phyloP scores from a whole-genome alignment of 2,797 vertebrate genomes.

The Hapalemur alaotrensis region DNA sequence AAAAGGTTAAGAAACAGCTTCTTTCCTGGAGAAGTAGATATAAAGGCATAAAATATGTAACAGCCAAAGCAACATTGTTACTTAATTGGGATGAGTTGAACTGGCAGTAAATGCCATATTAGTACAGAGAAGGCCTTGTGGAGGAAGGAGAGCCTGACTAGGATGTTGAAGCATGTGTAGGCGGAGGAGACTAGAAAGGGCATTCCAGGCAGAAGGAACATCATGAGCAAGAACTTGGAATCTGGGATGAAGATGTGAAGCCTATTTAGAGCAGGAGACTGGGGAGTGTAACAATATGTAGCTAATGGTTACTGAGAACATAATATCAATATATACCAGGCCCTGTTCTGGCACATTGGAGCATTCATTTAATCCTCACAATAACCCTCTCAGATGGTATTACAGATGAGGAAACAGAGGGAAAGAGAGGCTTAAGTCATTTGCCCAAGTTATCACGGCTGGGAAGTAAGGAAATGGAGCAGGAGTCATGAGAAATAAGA shows the following conservation, averaged over 20 bases:
- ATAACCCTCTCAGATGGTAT: not conserved
- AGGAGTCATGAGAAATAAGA: not conserved
- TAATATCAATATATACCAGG: not conserved
- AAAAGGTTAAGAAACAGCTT: not conserved
- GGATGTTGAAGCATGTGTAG: not conserved
- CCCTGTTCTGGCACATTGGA: not conserved
- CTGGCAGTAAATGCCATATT: not conserved
- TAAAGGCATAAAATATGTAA: not conserved
- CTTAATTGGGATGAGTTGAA: not conserved
- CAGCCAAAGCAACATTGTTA: slow-evolving; percentile 13
- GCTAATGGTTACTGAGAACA: not conserved
- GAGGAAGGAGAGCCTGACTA: not conserved
- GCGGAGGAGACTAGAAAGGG: not conserved
- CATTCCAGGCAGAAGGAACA: not conserved
- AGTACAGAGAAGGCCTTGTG: not conserved
- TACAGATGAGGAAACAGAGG: not conserved
- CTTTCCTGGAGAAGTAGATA: not conserved
- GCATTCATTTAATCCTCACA: not conserved
- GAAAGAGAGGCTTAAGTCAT: not conserved
- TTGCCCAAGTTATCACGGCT: not conserved
- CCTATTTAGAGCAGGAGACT: not conserved
- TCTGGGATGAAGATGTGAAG: not conserved
- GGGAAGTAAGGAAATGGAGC: not conserved
- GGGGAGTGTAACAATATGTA: not conserved
- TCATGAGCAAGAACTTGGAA: not conserved